Evolutionary conservation across 1,140 invertebrate genomes (phyloP), one percentile per base, ranked within the genome.

Genomic region (Eriocheir sinensis): DNA sequence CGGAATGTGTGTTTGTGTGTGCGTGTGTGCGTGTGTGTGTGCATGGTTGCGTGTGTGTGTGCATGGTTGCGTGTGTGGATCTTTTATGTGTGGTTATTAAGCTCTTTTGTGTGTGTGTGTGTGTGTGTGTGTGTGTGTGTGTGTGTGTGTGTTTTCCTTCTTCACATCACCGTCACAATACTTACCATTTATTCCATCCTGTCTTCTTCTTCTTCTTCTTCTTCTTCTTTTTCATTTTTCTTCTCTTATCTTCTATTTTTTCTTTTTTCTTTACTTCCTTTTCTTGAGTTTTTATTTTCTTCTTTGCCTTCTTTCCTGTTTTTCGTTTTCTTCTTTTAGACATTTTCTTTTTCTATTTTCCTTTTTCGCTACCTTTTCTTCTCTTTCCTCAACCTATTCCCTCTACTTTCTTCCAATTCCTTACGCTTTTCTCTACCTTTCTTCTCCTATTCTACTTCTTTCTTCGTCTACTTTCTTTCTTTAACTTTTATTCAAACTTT

Each of bases 121-220:
- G 53, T 72, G 60, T 72, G 27, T 72, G 60, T 72, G 60, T 72
- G 60, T 72, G 60, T 72, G 60, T 72, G 60, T 72, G 60, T 72
- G 60, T 72, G 60, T 72, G 60, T 72, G 60, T 72, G 60, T 17
- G 60, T 72, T 21, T 21, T 72, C 0, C 27, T 72, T 72, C 27
- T n/a, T n/a, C n/a, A n/a, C n/a, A n/a, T n/a, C 21, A 2, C 27
- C n/a, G 12, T 72, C 15, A 15, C n/a, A n/a, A n/a, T n/a, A n/a
- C n/a, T n/a, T n/a, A n/a, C n/a, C n/a, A n/a, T n/a, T n/a, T n/a
- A n/a, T n/a, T n/a, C 17, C 27, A 36, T 9, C 9, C 34, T 85
- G 3, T 85, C 81, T 85, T 34, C 38, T 34, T 34, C 34, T 32
- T n/a, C 36, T 34, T 32, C 81, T 85, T 34, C 36, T n/a, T 32